phyloP scores from a whole-genome alignment of 2,113 vertebrate species.

The Phoxinus phoxinus region DNA sequence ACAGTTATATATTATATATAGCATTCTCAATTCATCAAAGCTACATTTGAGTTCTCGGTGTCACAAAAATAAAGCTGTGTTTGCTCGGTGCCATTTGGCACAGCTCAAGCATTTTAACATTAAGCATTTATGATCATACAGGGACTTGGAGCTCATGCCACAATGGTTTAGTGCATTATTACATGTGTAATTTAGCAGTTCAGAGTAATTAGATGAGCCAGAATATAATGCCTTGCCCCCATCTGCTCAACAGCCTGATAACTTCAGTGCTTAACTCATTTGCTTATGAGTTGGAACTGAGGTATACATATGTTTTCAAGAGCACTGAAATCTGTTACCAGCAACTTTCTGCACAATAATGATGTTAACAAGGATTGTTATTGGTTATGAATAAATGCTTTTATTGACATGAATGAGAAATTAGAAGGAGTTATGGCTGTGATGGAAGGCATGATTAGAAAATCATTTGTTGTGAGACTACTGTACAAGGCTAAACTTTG shows the following conservation, averaged over 20 bases:
- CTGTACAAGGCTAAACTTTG: background rate
- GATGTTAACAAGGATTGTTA: background rate
- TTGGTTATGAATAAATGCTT: background rate
- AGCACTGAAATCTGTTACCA: background rate
- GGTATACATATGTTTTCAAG: conserved; percentile 14
- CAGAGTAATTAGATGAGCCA: conserved; percentile 18
- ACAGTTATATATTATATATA: too few species aligned
- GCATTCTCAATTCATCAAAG: too few species aligned
- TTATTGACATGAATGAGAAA: background rate
- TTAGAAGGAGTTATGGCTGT: background rate
- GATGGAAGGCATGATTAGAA: background rate
- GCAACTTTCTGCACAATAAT: conserved; percentile 6
- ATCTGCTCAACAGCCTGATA: conserved; percentile 28
- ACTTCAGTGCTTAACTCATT: background rate
- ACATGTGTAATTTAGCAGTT: conserved; percentile 31
- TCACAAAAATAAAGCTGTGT: background rate
- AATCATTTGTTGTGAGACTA: background rate
- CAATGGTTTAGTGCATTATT: conserved; percentile 31
- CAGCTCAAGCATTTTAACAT: background rate
- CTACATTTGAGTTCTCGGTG: background rate
- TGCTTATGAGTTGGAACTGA: conserved; percentile 3
- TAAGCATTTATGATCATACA: conserved; percentile 5
- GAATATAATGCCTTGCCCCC: conserved; percentile 21
- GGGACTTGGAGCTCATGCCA: conserved; percentile 5
- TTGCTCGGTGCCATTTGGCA: background rate